Percentiles rank a stretch among this genome's conserved stretches.
Conservation (phyloP, 2,888 invertebrate species). For the Piscicola geometra region DNA sequence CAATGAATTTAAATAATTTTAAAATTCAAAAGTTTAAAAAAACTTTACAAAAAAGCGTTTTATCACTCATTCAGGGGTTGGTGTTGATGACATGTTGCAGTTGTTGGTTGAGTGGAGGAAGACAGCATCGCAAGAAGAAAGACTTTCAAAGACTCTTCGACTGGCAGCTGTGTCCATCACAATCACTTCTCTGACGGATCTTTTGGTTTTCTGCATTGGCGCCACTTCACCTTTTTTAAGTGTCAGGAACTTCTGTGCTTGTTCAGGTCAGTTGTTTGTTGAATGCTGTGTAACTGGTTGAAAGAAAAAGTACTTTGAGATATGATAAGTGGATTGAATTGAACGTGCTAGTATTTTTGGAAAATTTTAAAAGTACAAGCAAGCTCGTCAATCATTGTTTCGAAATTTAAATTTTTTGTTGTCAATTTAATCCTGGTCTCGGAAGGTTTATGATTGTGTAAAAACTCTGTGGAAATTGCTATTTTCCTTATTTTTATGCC, state of each 20-base stretch:
- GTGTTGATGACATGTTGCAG: conserved; percentile 44
- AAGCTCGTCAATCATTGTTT: too few relatives aligned
- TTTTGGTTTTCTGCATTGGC: conserved; percentile 44
- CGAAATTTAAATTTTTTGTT: too few relatives aligned
- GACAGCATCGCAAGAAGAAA: conserved; percentile 40
- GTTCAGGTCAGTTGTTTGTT: conserved; percentile 38
- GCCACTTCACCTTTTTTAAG: conserved; percentile 44
- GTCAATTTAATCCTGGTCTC: too few relatives aligned
- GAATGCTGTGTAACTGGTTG: too few relatives aligned
- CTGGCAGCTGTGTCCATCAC: conserved; percentile 44
- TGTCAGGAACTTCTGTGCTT: conserved; percentile 44
- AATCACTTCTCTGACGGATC: conserved; percentile 43
- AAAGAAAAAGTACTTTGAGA: too few relatives aligned
- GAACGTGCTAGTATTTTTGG: too few relatives aligned
- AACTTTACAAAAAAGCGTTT: background rate
- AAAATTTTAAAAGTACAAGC: too few relatives aligned
- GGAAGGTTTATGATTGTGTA: too few relatives aligned
- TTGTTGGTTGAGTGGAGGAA: conserved; percentile 43
- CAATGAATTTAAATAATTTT: background rate
- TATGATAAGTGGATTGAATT: too few relatives aligned
- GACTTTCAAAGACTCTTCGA: conserved; percentile 41
- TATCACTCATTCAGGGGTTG: conserved; percentile 39
- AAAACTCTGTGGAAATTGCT: too few relatives aligned
- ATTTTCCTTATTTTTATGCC: too few relatives aligned
- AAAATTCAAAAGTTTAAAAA: background rate